A percentile compares a stretch with the other conserved stretches of the same genome.
These are phyloP conservation scores for Drosophila kanapiae DNA, from an alignment of 1,140 invertebrate species.

Conservation along the genomic window DNA sequence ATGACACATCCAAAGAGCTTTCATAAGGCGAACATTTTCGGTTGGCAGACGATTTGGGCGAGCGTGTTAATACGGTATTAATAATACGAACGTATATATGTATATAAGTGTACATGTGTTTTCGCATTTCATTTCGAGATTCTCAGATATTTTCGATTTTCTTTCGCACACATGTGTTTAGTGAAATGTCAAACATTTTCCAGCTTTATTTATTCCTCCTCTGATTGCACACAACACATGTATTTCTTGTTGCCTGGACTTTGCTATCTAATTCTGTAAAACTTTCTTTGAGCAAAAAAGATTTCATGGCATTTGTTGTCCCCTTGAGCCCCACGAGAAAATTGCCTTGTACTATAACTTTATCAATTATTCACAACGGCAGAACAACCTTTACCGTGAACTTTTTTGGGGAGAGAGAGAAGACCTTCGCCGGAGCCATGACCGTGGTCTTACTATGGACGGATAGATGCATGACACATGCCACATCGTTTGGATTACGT, in stretches of 20 bases:
- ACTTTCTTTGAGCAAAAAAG: not conserved
- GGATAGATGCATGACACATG: constrained; percentile 24
- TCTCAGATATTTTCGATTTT: constrained; percentile 31
- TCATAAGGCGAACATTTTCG: constrained; percentile 50
- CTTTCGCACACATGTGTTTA: constrained; percentile 33
- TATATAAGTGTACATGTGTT: constrained; percentile 44
- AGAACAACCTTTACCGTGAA: constrained; percentile 71
- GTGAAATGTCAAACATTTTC: constrained; percentile 45
- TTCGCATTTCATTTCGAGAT: constrained; percentile 33
- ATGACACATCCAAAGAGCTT: constrained; percentile 74
- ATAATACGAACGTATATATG: constrained; percentile 56
- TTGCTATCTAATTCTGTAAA: not conserved
- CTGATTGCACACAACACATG: constrained; percentile 20
- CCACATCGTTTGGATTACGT: constrained; percentile 47
- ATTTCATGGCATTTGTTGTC: constrained; percentile 27
- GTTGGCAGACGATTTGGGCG: constrained; percentile 31
- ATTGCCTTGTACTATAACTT: constrained; percentile 54
- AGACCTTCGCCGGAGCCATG: constrained; percentile 51
- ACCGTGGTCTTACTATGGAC: constrained; percentile 3
- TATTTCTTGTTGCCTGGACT: not conserved
- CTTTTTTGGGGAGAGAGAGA: constrained; percentile 32
- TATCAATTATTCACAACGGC: constrained; percentile 73
- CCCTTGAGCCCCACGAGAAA: constrained; percentile 3
- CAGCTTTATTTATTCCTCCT: constrained; percentile 17
- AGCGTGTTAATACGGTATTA: constrained; percentile 79